A percentile compares a stretch with the other conserved stretches of the same genome.
Evolutionary conservation across 1,140 invertebrate genomes (phyloP).

Genomic region (Drosophila subobscura): DNA sequence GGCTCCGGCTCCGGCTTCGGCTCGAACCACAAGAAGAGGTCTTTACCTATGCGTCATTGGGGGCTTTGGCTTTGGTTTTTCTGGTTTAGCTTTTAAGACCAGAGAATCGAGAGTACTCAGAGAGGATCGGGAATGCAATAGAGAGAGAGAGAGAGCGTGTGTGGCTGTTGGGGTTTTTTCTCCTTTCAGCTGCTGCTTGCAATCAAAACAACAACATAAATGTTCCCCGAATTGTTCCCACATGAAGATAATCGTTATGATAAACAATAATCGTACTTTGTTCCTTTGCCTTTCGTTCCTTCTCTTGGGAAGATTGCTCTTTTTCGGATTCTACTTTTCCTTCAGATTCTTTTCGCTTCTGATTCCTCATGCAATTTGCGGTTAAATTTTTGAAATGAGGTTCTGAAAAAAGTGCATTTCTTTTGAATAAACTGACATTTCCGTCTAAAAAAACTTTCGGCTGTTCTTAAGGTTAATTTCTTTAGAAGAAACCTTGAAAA

Average conservation of each 20-base stretch:
- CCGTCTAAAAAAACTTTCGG: slow-evolving; percentile 27
- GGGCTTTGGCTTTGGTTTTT: slow-evolving; percentile 24
- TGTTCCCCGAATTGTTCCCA: slow-evolving; percentile 5
- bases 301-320: slow-evolving; percentile 36
- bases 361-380: slow-evolving; percentile 30
- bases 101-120: slow-evolving; percentile 1
- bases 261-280: slow-evolving; percentile 63
- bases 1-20: too few species aligned
- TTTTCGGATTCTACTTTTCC: slow-evolving; percentile 31
- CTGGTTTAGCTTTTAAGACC: slow-evolving; percentile 6
- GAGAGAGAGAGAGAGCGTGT: slow-evolving; percentile 11
- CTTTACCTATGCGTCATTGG: slow-evolving; percentile 56
- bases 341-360: not conserved
- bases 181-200: slow-evolving; percentile 43
- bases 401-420: slow-evolving; percentile 35
- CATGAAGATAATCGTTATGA: slow-evolving; percentile 65
- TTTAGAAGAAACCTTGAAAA: slow-evolving; percentile 18
- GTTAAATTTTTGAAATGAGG: slow-evolving; percentile 9
- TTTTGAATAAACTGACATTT: slow-evolving; percentile 38
- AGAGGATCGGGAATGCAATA: slow-evolving; percentile 36
- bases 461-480: slow-evolving; percentile 32
- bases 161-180: slow-evolving; percentile 4
- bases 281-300: too few species aligned
- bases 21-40: slow-evolving; percentile 4
- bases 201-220: slow-evolving; percentile 55